These are phyloP conservation scores for Manis crassicaudata DNA, from an alignment of 2,797 vertebrate species.

Conservation along the genomic window DNA sequence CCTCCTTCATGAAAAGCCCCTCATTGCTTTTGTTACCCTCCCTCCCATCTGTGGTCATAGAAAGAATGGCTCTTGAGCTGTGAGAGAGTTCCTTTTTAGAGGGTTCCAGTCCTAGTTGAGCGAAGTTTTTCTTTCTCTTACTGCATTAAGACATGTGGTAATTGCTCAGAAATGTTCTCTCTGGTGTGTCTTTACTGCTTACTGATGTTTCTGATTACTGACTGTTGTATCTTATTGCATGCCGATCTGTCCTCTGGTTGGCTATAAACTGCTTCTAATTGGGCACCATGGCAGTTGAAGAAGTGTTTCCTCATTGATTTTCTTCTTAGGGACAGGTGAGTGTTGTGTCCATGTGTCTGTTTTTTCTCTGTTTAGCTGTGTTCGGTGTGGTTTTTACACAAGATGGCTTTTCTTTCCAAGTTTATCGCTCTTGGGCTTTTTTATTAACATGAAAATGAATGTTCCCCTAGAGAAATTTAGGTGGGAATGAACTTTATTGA, in stretches of 20 bases:
- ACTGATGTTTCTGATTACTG: background rate
- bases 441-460: slow-evolving; percentile 39
- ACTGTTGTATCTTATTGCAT: slow-evolving; percentile 43
- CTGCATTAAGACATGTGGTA: slow-evolving; percentile 73
- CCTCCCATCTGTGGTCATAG: background rate
- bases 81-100: slow-evolving; percentile 41
- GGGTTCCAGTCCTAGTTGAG: background rate
- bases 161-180: slow-evolving; percentile 74
- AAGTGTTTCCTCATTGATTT: slow-evolving; percentile 63
- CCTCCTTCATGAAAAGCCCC: background rate
- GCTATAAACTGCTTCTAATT: slow-evolving; percentile 67
- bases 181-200: slow-evolving; percentile 70
- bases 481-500: slow-evolving; percentile 55
- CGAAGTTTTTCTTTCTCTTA: slow-evolving; percentile 48
- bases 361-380: background rate
- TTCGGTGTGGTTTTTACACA: slow-evolving; percentile 30
- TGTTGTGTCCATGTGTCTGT: background rate
- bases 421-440: slow-evolving; percentile 42
- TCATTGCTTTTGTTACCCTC: background rate
- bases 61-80: slow-evolving; percentile 21
- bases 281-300: slow-evolving; percentile 49
- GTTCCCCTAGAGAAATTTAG: slow-evolving; percentile 50
- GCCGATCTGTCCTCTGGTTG: slow-evolving; percentile 69
- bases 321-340: background rate
- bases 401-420: slow-evolving; percentile 37